Evolutionary conservation across 2,113 vertebrate species (phyloP).

Genomic region (human): GRCh38 chr4:93668001-93668500

Average conservation of each 20-base stretch:
- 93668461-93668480: background rate
- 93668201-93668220: background rate
- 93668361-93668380: background rate
- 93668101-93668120: background rate
- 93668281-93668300: background rate
- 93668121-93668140: background rate
- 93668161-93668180: background rate
- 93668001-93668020: conserved; percentile 15
- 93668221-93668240: background rate
- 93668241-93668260: conserved; percentile 1
- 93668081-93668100: background rate
- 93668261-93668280: background rate
- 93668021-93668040: background rate
- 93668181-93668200: background rate
- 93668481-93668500: background rate
- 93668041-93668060: background rate
- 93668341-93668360: conserved; percentile 27
- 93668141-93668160: conserved; percentile 14
- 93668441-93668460: background rate
- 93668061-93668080: background rate
- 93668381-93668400: background rate
- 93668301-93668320: background rate
- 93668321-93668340: background rate
- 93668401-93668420: background rate
- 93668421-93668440: background rate